Percentiles rank a stretch among this genome's conserved stretches.
Conservation (phyloP, 2,888 invertebrate genomes). For the Trichogramma dendrolimi region DNA sequence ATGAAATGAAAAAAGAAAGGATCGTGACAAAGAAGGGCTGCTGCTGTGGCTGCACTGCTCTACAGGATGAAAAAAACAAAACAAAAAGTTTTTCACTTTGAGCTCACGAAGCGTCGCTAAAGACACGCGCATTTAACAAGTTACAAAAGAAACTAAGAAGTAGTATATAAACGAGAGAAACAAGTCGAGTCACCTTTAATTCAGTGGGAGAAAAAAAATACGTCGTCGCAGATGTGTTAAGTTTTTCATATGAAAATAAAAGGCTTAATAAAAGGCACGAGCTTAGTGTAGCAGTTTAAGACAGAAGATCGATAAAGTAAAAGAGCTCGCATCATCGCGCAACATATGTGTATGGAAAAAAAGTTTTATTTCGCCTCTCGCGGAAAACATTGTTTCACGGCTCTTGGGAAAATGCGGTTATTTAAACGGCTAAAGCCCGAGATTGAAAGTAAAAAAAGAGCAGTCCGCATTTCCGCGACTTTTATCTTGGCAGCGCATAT, state of each 20-base stretch:
- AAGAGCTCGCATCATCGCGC: conserved; percentile 18
- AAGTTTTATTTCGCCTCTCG: conserved; percentile 19
- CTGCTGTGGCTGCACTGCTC: not conserved
- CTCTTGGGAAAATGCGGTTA: conserved; percentile 19
- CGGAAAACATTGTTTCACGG: conserved; percentile 26
- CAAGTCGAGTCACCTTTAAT: conserved; percentile 21
- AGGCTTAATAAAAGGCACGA: too few relatives aligned
- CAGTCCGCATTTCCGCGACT: conserved; percentile 16
- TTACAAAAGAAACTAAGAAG: conserved; percentile 3
- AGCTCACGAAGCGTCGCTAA: conserved; percentile 2
- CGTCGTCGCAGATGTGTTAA: conserved; percentile 3
- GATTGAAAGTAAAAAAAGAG: not conserved
- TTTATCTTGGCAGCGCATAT: too few relatives aligned
- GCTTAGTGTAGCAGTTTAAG: too few relatives aligned
- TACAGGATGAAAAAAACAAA: conserved; percentile 5
- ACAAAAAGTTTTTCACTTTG: conserved; percentile 21
- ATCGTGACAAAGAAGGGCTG: conserved; percentile 13
- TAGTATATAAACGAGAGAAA: not conserved
- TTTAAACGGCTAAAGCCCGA: conserved; percentile 11
- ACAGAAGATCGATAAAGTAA: conserved; percentile 22
- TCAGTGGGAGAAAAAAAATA: conserved; percentile 15
- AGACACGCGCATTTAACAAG: not conserved
- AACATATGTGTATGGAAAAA: conserved; percentile 17
- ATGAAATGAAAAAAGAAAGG: too few relatives aligned
- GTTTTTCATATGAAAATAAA: too few relatives aligned